phyloP scores from a whole-genome alignment of 2,888 invertebrate genomes.

The Athalia rosae region DNA sequence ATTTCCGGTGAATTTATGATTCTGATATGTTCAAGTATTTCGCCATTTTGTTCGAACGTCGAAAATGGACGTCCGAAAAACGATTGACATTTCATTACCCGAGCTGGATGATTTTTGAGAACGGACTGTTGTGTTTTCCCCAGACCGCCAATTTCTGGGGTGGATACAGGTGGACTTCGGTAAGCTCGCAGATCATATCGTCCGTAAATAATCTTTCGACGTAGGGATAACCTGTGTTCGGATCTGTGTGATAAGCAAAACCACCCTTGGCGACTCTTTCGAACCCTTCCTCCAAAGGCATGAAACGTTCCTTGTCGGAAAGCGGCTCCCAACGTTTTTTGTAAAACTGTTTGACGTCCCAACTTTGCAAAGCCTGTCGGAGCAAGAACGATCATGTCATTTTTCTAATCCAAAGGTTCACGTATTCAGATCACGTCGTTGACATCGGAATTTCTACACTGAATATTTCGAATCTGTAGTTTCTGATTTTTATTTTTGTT shows the following conservation, averaged over 20 bases:
- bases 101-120: conserved; percentile 63
- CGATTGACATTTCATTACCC: conserved; percentile 57
- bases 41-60: neutral
- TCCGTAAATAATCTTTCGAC: conserved; percentile 63
- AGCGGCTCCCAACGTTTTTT: conserved; percentile 63
- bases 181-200: conserved; percentile 63
- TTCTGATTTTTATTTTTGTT: neutral
- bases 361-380: conserved; percentile 49
- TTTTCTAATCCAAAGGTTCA: neutral
- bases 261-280: conserved; percentile 59
- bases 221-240: conserved; percentile 64
- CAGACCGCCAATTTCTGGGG: conserved; percentile 58
- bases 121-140: conserved; percentile 61
- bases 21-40: neutral
- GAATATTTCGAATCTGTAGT: neutral
- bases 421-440: neutral
- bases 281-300: conserved; percentile 60
- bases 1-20: neutral
- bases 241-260: conserved; percentile 66
- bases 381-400: neutral
- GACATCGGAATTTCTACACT: neutral
- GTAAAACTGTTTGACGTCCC: conserved; percentile 62
- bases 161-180: conserved; percentile 62
- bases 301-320: conserved; percentile 58
- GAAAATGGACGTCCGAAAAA: neutral